Evolutionary conservation across 2,888 invertebrate species (phyloP).

Genomic region (Nemoura dubitans): DNA sequence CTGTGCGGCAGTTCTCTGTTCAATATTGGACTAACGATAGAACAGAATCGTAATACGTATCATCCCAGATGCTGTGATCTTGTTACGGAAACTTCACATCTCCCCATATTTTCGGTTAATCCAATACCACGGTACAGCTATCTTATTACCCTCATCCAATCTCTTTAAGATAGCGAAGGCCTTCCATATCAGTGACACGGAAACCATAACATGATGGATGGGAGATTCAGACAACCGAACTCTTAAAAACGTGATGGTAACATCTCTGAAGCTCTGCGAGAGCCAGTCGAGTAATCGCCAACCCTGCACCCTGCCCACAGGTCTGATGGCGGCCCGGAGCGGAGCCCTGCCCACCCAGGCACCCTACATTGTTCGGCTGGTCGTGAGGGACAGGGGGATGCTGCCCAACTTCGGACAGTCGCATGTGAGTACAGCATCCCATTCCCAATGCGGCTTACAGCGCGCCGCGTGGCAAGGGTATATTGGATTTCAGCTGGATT

Average conservation of each 20-base stretch:
- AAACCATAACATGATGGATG: background rate
- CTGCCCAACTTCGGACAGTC: background rate
- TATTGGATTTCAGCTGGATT: background rate
- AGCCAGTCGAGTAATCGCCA: too few relatives aligned
- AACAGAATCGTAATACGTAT: background rate
- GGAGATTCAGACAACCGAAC: background rate
- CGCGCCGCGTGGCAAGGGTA: background rate
- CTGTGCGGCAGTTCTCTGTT: background rate
- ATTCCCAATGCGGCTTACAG: background rate
- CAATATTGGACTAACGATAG: background rate
- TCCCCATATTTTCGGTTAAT: background rate
- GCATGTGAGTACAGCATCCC: constrained; percentile 13
- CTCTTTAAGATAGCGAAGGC: background rate
- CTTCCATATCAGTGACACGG: background rate
- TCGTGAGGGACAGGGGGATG: background rate
- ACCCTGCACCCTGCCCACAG: constrained; percentile 14
- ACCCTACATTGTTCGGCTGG: constrained; percentile 13
- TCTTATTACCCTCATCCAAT: background rate
- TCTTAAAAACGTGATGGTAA: too few relatives aligned
- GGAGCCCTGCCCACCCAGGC: background rate
- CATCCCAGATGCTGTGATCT: background rate
- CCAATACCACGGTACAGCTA: background rate
- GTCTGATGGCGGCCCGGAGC: constrained; percentile 13
- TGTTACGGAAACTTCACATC: background rate
- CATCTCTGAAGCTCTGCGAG: too few relatives aligned